Evolutionary conservation across 2,113 vertebrate genomes (phyloP), one percentile per base, ranked within the genome.

Genomic region (Gracilinanus agilis): DNA sequence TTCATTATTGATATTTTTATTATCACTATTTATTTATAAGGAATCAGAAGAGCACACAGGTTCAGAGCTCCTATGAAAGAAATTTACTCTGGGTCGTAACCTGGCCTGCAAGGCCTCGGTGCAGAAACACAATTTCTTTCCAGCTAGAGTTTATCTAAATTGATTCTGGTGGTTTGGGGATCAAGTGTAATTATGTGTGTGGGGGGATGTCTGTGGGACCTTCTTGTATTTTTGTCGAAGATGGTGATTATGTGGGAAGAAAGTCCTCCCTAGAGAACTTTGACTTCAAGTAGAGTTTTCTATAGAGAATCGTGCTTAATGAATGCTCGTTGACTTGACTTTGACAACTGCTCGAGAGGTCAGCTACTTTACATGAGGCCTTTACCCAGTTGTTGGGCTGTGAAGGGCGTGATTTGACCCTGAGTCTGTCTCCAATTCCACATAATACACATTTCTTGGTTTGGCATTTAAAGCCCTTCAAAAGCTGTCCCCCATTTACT

Each of bases 1-100:
- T 96, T 97, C 91, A 96, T 96, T 96, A 94, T 94, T 96, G 96
- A 91, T 97, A 93, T 95, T 98, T 98, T 96, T 92, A 96, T 25
- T 3, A 94, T 95, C 94, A 83, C 95, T 97, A 95, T 95, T 97
- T 97, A 97, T 96, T 97, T 96, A 93, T 94, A 95, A 90, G 75
- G 92, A 90, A 83, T 88, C 91, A 90, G 95, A 94, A 89, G 94
- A 91, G 88, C 56, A 88, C 25, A 91, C 58, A 91, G 55, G 92
- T 96, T 95, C 75, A 67, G 44, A 29, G 93, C 90, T 95, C 67
- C 95, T 92, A 53, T 1, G 25, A 91, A 90, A 94, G 94, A 94
- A 97, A 95, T 93, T 24, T 93, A 54, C 96, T 96, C 92, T 44
- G 34, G 90, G 95, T 83, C 67, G n/a, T 95, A 95, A 94, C 54